A percentile compares a stretch with the other conserved stretches of the same genome.
These are phyloP conservation scores for Serinus canaria DNA, from an alignment of 2,113 vertebrate genomes.

Conservation along the genomic window DNA sequence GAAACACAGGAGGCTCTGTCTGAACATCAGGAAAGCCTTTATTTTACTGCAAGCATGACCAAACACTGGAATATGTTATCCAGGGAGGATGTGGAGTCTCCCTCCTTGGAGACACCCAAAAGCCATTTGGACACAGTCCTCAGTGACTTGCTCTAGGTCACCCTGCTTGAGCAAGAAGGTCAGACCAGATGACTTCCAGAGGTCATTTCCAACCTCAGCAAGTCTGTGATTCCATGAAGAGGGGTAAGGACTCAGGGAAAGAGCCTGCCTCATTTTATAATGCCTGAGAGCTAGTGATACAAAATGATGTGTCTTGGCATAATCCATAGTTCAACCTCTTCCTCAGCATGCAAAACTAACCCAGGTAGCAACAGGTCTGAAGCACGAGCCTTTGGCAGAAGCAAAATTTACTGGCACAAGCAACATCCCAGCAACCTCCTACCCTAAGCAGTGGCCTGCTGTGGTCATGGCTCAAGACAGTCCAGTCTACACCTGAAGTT, in stretches of 20 bases:
- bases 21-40: not conserved
- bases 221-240: not conserved
- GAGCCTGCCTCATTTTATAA: not conserved
- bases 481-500: rapidly evolving
- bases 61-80: not conserved
- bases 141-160: not conserved
- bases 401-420: not conserved
- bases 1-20: not conserved
- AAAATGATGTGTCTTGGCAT: not conserved
- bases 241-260: not conserved
- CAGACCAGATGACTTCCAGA: not conserved
- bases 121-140: not conserved
- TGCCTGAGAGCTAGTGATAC: not conserved
- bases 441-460: not conserved
- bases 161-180: not conserved
- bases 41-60: not conserved
- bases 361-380: not conserved
- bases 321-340: not conserved
- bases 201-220: not conserved
- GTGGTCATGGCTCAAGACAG: not conserved
- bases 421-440: not conserved
- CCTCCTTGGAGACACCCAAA: not conserved
- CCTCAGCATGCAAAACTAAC: not conserved
- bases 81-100: not conserved
- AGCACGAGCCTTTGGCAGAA: not conserved